Base-by-base conservation (phyloP, 1,140 invertebrate genomes). In the Chironomus striatipennis region DNA sequence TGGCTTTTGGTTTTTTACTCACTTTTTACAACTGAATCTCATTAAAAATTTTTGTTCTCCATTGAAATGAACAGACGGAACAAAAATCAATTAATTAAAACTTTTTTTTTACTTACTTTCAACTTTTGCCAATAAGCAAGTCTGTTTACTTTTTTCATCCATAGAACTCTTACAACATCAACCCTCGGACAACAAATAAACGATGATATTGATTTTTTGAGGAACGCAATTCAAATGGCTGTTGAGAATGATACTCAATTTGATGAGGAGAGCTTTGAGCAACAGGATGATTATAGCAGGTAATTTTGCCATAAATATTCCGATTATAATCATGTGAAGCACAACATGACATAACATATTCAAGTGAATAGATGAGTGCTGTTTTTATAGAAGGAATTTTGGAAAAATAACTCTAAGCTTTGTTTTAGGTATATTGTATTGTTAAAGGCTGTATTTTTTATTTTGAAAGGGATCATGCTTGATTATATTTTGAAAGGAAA, bases 281-380 rank as follows among this genome's bases (percentile, higher is more conserved):
- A 70, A 17, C 65, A 70, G 65, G 20, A 70, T 70, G 65, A 70
- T 20, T 57, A 57, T 57, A 70, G 18, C 18, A 21, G 65, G 65
- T 70, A 21, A 70, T 34, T 34, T 34, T 34, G n/a, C n/a, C n/a
- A n/a, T n/a, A n/a, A n/a, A n/a, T n/a, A n/a, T 34, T 1, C 5
- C 24, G 24, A 34, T 34, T 34, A 34, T 34, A 1, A 34, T 34
- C 24, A 34, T 34, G 24, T 34, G 24, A 34, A 34, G 24, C 24
- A 34, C 24, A 34, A 34, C 24, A 34, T 34, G 24, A 34, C 5
- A 34, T 5, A 34, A 34, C 24, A 34, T 34, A 34, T 34, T 34
- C 24, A 34, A 34, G 24, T 34, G 24, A 34, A 34, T 34, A 34
- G 24, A 34, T 34, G 24, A 34, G 24, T 34, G 24, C 5, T 34